Base-by-base conservation (phyloP, 2,888 invertebrate genomes). In the Hydropsyche betteni region DNA sequence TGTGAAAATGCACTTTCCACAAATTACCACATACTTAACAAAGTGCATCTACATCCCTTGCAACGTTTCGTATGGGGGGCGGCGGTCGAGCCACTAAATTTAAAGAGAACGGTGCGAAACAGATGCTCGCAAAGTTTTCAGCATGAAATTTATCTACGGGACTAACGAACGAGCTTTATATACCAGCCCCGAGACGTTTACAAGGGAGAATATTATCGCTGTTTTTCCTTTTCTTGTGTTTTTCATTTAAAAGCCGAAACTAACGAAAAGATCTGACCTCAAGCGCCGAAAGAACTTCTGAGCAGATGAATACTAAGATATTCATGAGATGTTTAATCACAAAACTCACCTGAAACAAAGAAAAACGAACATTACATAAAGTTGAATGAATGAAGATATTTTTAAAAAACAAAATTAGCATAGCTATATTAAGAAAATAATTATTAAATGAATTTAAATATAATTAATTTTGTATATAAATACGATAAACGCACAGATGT, bases 11-110 rank as follows among this genome's bases (percentile, higher is more conserved):
- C 76, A 76, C 76, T 78, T 72, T 55, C 69, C 74, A 73, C 69
- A 78, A 71, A 76, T 75, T 75, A 75, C 75, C 75, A 52, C 75
- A 75, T 53, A 69, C 75, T 78, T 68, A 72, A 70, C 74, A 53
- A 73, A 77, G 77, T 76, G 73, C 70, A 74, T 68, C 69, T 74
- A 64, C 51, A 51, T 71, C 36, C 58, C 74, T 58, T 69, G 64
- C 12, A n/a, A 36, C 33, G 36, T 8, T 10, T 16, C 5, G 16
- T n/a, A 33, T 33, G 10, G 10, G 10, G 36, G 64, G 7, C 3
- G 64, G 64, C 36, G 36, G 12, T 33, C 36, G 44, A 44, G 64
- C 64, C 36, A 64, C 64, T 64, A 64, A 64, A 64, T 64, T 64
- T 64, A 33, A 64, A 64, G 16, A 64, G 36, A 64, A 34, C 12